These are phyloP conservation scores for Drosophila bipectinata DNA, from an alignment of 1,140 invertebrate genomes.

Conservation along the genomic window DNA sequence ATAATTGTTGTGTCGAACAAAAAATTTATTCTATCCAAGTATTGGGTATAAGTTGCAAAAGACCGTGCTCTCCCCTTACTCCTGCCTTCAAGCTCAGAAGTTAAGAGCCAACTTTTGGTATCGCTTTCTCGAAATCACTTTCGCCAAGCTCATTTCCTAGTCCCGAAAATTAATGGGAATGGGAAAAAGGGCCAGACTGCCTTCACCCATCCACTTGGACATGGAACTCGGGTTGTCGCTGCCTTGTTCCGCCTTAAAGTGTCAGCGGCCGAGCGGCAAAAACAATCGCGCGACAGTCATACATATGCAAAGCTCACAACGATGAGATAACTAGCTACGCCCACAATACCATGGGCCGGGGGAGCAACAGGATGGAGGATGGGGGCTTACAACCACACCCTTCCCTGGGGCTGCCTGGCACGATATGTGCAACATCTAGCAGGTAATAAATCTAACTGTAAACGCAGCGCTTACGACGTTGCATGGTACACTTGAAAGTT, in stretches of 20 bases:
- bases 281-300: conserved; percentile 66
- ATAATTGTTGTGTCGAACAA: too few species aligned
- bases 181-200: not conserved
- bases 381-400: not conserved
- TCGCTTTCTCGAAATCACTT: conserved; percentile 14
- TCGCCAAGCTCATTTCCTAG: conserved; percentile 16
- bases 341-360: conserved; percentile 4
- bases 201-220: conserved; percentile 17
- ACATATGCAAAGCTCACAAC: conserved; percentile 67
- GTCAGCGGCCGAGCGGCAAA: conserved; percentile 43
- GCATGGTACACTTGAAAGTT: conserved; percentile 78
- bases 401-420: conserved; percentile 16
- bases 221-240: conserved; percentile 39
- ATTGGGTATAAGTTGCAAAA: not conserved
- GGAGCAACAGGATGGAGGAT: not conserved
- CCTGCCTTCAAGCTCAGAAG: not conserved
- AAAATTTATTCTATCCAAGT: not conserved
- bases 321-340: conserved; percentile 58
- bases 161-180: conserved; percentile 21
- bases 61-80: too few species aligned
- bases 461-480: conserved; percentile 79
- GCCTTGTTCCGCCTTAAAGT: conserved; percentile 60
- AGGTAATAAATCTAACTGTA: conserved; percentile 81
- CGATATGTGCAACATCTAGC: conserved; percentile 81
- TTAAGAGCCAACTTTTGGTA: not conserved